phyloP scores from a whole-genome alignment of 92 coral and sea anemone genomes.

The Paramuricea clavata region DNA sequence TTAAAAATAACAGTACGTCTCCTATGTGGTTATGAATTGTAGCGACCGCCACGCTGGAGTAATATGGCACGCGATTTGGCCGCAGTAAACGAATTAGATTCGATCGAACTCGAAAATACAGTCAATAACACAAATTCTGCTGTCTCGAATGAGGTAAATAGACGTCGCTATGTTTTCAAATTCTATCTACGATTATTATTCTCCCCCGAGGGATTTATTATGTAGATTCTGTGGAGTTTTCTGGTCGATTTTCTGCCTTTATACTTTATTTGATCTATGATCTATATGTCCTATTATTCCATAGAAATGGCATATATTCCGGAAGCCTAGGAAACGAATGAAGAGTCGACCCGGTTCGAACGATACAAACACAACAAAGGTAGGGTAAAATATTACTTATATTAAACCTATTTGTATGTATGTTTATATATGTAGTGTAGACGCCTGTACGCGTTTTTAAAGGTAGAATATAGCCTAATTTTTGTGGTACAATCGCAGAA shows the following conservation, averaged over 20 bases:
- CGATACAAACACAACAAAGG: constrained; percentile 30
- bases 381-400: background rate
- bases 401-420: background rate
- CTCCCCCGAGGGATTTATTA: background rate
- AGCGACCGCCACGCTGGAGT: background rate
- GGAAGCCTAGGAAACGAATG: constrained; percentile 38
- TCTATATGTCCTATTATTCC: background rate
- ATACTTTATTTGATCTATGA: background rate
- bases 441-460: background rate
- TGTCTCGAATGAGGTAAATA: constrained; percentile 54
- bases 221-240: background rate
- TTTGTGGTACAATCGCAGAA: background rate
- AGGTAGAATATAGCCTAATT: background rate
- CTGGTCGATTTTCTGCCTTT: background rate
- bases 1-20: constrained; percentile 21
- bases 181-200: background rate
- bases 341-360: constrained; percentile 34
- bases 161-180: background rate
- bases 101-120: constrained; percentile 24
- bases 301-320: constrained; percentile 46
- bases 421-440: background rate
- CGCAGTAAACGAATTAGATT: constrained; percentile 33
- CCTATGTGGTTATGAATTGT: constrained; percentile 44
- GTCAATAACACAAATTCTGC: constrained; percentile 24
- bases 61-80: constrained; percentile 40